A percentile compares a stretch with the other conserved stretches of the same genome.
phyloP scores from a whole-genome alignment of 2,797 vertebrate genomes.

The Allobates femoralis region DNA sequence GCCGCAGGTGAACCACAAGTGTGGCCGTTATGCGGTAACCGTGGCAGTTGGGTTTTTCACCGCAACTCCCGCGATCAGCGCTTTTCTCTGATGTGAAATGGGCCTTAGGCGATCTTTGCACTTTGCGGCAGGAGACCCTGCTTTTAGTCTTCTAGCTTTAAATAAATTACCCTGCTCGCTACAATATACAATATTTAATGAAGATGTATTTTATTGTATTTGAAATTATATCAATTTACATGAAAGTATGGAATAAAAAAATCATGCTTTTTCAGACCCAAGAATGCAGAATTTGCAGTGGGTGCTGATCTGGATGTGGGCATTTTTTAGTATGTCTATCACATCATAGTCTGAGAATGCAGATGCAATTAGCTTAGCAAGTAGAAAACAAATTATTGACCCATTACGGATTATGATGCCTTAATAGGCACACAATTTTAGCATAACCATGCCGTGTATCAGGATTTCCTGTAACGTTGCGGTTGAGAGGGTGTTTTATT shows the following conservation, averaged over 20 bases:
- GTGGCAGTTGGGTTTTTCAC: too few species aligned
- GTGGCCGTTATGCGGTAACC: too few species aligned
- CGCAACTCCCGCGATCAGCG: too few species aligned
- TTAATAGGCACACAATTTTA: background rate
- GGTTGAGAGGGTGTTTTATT: background rate
- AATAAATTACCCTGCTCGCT: background rate
- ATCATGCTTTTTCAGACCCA: background rate
- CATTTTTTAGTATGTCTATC: background rate
- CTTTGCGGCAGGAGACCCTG: background rate
- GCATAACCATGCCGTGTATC: background rate
- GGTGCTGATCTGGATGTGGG: background rate
- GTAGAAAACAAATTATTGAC: constrained; percentile 8
- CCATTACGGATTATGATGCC: background rate
- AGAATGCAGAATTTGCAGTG: background rate
- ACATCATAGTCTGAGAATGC: constrained; percentile 5
- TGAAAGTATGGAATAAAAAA: background rate
- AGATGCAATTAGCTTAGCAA: background rate
- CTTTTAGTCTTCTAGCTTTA: background rate
- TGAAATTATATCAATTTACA: background rate
- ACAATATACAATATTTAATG: background rate
- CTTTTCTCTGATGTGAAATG: too few species aligned
- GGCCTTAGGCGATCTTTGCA: background rate
- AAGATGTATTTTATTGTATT: background rate
- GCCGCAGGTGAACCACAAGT: too few species aligned
- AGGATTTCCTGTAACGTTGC: background rate